Conservation (phyloP, 2,888 invertebrate species). For the Cynaeus angustus region DNA sequence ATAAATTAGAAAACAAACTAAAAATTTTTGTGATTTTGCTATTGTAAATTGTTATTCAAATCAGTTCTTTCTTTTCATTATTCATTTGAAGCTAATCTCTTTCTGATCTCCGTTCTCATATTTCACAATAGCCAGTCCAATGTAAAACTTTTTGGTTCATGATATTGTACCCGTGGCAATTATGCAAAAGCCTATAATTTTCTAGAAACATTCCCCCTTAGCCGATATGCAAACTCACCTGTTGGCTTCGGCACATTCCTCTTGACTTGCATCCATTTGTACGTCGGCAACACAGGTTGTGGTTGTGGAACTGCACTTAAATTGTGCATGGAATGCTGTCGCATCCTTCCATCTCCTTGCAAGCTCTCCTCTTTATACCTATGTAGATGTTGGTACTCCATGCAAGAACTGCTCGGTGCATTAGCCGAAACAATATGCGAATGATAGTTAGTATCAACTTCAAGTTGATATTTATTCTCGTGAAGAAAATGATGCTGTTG, state of each 20-base stretch:
- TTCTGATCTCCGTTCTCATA: too few relatives aligned
- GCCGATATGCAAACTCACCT: slow-evolving; percentile 76
- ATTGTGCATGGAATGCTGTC: slow-evolving; percentile 66
- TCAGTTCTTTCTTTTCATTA: too few relatives aligned
- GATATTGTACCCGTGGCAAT: too few relatives aligned
- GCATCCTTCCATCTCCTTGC: slow-evolving; percentile 63
- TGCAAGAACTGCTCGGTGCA: slow-evolving; percentile 72
- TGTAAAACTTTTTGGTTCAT: too few relatives aligned
- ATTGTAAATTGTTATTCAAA: too few relatives aligned
- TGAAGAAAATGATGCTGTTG: slow-evolving; percentile 71
- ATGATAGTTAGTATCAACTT: slow-evolving; percentile 67
- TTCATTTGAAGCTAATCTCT: too few relatives aligned
- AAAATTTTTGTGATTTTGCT: too few relatives aligned
- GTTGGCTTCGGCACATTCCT: slow-evolving; percentile 95
- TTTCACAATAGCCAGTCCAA: too few relatives aligned
- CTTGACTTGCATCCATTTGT: slow-evolving; percentile 99
- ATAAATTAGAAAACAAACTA: too few relatives aligned
- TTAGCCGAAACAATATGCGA: slow-evolving; percentile 62
- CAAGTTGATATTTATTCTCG: slow-evolving; percentile 74
- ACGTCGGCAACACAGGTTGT: slow-evolving; percentile 86
- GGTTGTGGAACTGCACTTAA: slow-evolving; percentile 69
- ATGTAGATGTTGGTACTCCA: slow-evolving; percentile 76
- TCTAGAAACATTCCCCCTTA: neutral
- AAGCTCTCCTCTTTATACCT: slow-evolving; percentile 77
- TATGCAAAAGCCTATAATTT: neutral